Conservation (phyloP, 2,113 vertebrate species). For the Lasiurus cinereus region DNA sequence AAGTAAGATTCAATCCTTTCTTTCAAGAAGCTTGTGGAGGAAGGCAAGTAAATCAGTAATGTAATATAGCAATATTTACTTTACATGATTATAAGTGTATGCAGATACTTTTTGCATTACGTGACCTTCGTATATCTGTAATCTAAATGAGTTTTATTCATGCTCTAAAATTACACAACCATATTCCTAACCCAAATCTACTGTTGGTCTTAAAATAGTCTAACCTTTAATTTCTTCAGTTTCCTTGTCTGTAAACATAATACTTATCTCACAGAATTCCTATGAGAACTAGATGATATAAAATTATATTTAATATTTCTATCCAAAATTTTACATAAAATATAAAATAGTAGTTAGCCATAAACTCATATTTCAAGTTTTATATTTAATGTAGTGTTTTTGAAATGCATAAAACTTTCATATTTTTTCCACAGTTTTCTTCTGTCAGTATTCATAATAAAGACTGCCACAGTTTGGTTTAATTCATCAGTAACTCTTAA, state of each 20-base stretch:
- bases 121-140: slow-evolving; percentile 2
- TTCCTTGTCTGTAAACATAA: slow-evolving; percentile 47
- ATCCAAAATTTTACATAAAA: slow-evolving; percentile 23
- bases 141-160: not conserved
- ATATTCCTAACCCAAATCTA: not conserved
- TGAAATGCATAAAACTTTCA: slow-evolving; percentile 1
- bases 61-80: not conserved
- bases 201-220: not conserved
- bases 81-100: not conserved
- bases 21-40: not conserved
- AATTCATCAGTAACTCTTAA: slow-evolving; percentile 7
- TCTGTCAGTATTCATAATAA: not conserved
- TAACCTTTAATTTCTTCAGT: slow-evolving; percentile 24
- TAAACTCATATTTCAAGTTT: slow-evolving; percentile 7
- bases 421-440: not conserved
- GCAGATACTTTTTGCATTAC: not conserved
- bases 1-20: not conserved
- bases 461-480: not conserved
- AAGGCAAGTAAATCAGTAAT: slow-evolving; percentile 2
- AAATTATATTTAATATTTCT: slow-evolving; percentile 53
- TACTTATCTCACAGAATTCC: slow-evolving; percentile 27
- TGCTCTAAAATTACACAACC: not conserved
- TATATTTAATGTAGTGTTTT: slow-evolving; percentile 1
- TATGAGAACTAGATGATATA: not conserved
- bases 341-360: slow-evolving; percentile 14